A percentile compares a stretch with the other conserved stretches of the same genome.
Conservation (phyloP, 2,888 invertebrate species). For the Eutolmus rufibarbis region DNA sequence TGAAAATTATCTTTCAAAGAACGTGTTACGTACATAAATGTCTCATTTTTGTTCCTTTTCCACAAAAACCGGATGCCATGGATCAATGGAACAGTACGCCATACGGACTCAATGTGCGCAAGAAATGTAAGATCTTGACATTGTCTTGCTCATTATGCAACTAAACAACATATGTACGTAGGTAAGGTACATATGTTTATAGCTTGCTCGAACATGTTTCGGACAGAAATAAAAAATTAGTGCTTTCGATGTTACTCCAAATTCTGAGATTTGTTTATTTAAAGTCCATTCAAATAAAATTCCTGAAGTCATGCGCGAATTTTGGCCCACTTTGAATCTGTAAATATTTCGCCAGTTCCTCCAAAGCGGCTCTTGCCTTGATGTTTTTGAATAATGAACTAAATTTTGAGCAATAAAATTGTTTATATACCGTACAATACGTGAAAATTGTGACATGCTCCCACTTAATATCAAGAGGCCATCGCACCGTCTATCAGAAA, state of each 20-base stretch:
- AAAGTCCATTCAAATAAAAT: neutral
- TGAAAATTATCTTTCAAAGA: neutral
- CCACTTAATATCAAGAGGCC: conserved; percentile 25
- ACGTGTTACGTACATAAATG: neutral
- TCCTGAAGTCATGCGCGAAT: conserved; percentile 8
- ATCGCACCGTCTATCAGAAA: conserved; percentile 20
- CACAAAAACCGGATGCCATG: neutral
- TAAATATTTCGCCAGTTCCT: conserved; percentile 14
- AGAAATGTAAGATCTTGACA: neutral
- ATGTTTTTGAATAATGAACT: conserved; percentile 30
- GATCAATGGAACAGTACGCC: neutral
- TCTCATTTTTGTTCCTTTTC: neutral
- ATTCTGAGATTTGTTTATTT: neutral
- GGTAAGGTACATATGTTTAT: neutral
- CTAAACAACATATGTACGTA: neutral
- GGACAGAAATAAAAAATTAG: neutral
- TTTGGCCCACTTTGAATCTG: neutral
- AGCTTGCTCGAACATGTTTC: neutral
- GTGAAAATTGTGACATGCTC: neutral
- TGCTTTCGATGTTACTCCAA: neutral
- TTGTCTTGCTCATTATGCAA: neutral
- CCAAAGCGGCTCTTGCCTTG: neutral
- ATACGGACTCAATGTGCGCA: neutral
- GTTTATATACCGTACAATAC: neutral
- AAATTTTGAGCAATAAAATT: conserved; percentile 29